A percentile compares a stretch with the other conserved stretches of the same genome.
These are phyloP conservation scores for Volucella bombylans DNA, from an alignment of 2,888 invertebrate species.

Conservation along the genomic window DNA sequence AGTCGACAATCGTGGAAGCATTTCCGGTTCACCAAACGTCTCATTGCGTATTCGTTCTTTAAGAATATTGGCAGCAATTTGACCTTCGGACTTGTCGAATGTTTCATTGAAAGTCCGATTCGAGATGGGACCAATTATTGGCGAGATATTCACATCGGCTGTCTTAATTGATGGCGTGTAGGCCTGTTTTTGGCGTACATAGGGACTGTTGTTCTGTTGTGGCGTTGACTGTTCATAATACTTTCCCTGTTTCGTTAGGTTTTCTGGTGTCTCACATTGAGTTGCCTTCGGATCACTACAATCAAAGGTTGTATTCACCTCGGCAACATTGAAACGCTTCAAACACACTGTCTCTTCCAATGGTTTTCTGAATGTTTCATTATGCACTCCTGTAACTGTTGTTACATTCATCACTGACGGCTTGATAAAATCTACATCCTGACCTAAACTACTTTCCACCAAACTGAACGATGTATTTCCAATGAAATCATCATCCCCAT, in stretches of 20 bases:
- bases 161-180: constrained; percentile 78
- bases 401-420: constrained; percentile 45
- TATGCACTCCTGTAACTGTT: constrained; percentile 37
- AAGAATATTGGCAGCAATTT: constrained; percentile 65
- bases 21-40: constrained; percentile 47
- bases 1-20: constrained; percentile 30
- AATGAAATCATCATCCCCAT: constrained; percentile 78
- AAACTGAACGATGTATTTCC: constrained; percentile 80
- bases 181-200: constrained; percentile 75
- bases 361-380: constrained; percentile 76
- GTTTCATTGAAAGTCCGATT: constrained; percentile 76
- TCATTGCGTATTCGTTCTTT: constrained; percentile 58
- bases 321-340: constrained; percentile 60
- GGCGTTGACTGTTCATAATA: constrained; percentile 79
- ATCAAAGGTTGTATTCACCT: constrained; percentile 75
- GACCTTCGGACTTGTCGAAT: constrained; percentile 74
- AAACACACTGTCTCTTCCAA: constrained; percentile 77
- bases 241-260: constrained; percentile 75
- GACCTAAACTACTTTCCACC: constrained; percentile 77
- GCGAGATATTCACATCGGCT: constrained; percentile 79
- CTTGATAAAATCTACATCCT: constrained; percentile 49
- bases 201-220: constrained; percentile 74
- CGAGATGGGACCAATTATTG: constrained; percentile 76
- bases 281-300: constrained; percentile 66
- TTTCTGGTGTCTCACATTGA: constrained; percentile 80